These are phyloP conservation scores for Scomberomorus guttatus DNA, from an alignment of 2,797 vertebrate species.

Conservation along the genomic window DNA sequence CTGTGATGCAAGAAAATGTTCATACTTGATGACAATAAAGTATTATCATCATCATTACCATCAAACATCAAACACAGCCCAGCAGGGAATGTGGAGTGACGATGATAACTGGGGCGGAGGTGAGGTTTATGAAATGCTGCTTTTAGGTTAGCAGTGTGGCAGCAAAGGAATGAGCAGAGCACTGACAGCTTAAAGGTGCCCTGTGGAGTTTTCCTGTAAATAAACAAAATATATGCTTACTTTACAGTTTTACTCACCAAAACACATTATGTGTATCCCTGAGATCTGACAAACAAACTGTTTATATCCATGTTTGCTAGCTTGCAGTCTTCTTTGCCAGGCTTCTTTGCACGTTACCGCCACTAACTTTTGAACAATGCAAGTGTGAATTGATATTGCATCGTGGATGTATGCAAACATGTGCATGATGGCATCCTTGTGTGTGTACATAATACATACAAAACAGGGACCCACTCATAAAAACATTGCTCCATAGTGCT, in stretches of 20 bases:
- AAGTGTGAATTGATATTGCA: neutral
- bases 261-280: too few species aligned
- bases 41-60: too few species aligned
- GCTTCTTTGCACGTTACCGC: neutral
- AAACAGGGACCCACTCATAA: too few species aligned
- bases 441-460: too few species aligned
- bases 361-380: neutral
- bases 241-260: too few species aligned
- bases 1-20: too few species aligned
- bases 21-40: too few species aligned
- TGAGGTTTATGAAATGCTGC: conserved; percentile 5
- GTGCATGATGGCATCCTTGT: too few species aligned
- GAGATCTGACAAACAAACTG: too few species aligned
- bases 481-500: neutral
- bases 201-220: too few species aligned
- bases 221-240: too few species aligned
- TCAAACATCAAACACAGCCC: conserved; percentile 23
- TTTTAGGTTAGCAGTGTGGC: neutral
- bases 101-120: neutral
- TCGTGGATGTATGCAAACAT: neutral
- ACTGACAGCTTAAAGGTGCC: conserved; percentile 6
- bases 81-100: neutral
- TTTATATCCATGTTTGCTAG: neutral
- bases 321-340: neutral
- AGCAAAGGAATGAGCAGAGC: neutral